Evolutionary conservation across 2,797 vertebrate species (phyloP).

Genomic region (Salarias fasciatus): DNA sequence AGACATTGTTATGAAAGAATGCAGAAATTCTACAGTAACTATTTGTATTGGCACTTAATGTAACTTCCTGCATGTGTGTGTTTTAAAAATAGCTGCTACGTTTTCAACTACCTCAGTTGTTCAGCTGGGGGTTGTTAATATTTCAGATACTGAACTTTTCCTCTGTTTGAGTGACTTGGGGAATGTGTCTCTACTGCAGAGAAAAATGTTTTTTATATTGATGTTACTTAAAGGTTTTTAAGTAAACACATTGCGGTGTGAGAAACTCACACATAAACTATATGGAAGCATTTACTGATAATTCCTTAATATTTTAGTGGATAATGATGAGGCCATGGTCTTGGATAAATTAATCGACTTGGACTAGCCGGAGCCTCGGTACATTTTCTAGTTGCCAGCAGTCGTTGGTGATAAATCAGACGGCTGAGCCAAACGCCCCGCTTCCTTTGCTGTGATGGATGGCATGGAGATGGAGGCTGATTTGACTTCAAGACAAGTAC

Average conservation of each 20-base stretch:
- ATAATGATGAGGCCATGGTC: background rate
- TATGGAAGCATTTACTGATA: background rate
- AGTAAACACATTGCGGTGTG: background rate
- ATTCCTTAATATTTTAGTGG: slow-evolving; percentile 1
- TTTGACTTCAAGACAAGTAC: slow-evolving; percentile 24
- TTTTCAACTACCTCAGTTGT: too few species aligned
- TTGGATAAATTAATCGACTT: slow-evolving; percentile 11
- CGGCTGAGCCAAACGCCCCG: slow-evolving; percentile 31
- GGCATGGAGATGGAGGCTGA: slow-evolving; percentile 6
- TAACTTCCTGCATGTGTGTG: too few species aligned
- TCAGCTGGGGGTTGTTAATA: too few species aligned
- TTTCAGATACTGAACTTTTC: too few species aligned
- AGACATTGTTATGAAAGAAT: too few species aligned
- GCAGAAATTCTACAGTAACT: too few species aligned
- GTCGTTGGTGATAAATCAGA: slow-evolving; percentile 43
- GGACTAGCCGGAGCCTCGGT: slow-evolving; percentile 32
- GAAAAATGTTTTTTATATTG: too few species aligned
- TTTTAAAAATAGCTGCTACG: too few species aligned
- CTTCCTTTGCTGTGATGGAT: slow-evolving; percentile 28
- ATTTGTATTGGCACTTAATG: too few species aligned
- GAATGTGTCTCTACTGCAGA: too few species aligned
- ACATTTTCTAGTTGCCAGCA: slow-evolving; percentile 37
- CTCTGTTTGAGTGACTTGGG: too few species aligned
- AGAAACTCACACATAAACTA: background rate
- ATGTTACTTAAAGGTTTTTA: too few species aligned